Base-by-base conservation (phyloP, 1,140 invertebrate species). In the Panonychus citri region DNA sequence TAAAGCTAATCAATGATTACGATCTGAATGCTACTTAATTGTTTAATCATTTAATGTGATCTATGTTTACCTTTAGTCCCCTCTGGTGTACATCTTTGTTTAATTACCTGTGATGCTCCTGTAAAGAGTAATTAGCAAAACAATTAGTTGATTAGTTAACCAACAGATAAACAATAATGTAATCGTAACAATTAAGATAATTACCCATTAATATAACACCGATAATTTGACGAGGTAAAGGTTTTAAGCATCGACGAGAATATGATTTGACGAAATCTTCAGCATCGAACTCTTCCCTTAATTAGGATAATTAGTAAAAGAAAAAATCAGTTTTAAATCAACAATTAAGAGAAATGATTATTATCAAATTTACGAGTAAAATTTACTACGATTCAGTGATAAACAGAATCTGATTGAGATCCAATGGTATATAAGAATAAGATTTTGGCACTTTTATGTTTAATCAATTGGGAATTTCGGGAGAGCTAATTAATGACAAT, bases 231-330 rank as follows among this genome's bases (percentile, higher is more conserved):
- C 57, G 26, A 12, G 53, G 52, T 27, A 59, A 51, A 12, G 54
- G 53, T 25, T 25, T 19, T n/a, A 59, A 34, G 42, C 57, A 59
- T 40, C 27, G n/a, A 17, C 57, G 42, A 8, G 57, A 40, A 40
- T 59, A 56, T 15, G 48, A 59, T 40, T 56, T 55, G 13, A 59
- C 53, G 52, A 24, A 59, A 28, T 55, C 54, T 55, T 59, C 57
- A 27, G 57, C 57, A 19, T 59, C 57, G 30, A 59, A 55, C 37
- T 59, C 57, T 42, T 59, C 57, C 28, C 53, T 58, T n/a, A n/a
- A n/a, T n/a, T n/a, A n/a, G n/a, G 27, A 12, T 34, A 34, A 46
- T n/a, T 13, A 19, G 15, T 10, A 46, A 46, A 19, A 46, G 43
- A 19, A n/a, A 46, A 46, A 21, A 24, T 10, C 1, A 46, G 5